phyloP scores from a whole-genome alignment of 2,797 vertebrate species.

The Valencia hispanica region DNA sequence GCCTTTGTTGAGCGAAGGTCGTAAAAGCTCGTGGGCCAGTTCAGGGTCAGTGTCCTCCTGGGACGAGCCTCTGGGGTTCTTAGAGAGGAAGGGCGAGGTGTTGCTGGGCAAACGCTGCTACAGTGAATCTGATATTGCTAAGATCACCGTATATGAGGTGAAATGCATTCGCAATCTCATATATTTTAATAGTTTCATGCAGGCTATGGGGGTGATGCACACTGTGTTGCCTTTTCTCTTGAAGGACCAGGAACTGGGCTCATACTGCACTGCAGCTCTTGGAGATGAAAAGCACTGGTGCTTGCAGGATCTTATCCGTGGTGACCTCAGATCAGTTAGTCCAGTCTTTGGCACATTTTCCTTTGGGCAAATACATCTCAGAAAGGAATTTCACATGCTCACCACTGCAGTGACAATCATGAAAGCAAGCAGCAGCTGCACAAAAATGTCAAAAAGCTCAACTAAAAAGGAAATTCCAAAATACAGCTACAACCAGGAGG shows the following conservation, averaged over 20 bases:
- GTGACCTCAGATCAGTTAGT: slow-evolving; percentile 53
- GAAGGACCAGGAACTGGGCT: slow-evolving; percentile 67
- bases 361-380: slow-evolving; percentile 28
- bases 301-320: slow-evolving; percentile 44
- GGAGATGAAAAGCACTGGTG: slow-evolving; percentile 54
- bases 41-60: slow-evolving; percentile 72
- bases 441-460: slow-evolving; percentile 53
- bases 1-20: slow-evolving; percentile 63
- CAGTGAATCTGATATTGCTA: slow-evolving; percentile 83
- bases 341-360: slow-evolving; percentile 18
- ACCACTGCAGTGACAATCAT: slow-evolving; percentile 16
- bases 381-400: slow-evolving; percentile 26
- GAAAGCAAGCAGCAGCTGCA: slow-evolving; percentile 31
- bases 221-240: slow-evolving; percentile 36
- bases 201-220: slow-evolving; percentile 2
- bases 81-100: slow-evolving; percentile 74
- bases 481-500: slow-evolving; percentile 77
- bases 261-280: slow-evolving; percentile 40
- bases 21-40: slow-evolving; percentile 34
- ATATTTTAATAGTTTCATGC: not conserved
- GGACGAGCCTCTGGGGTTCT: slow-evolving; percentile 77
- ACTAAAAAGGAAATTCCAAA: slow-evolving; percentile 61
- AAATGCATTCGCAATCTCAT: not conserved
- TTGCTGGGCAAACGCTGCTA: slow-evolving; percentile 80
- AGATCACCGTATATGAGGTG: slow-evolving; percentile 64